phyloP scores from a whole-genome alignment of 2,113 vertebrate genomes.

The Pseudorhombus dupliciocellatus region DNA sequence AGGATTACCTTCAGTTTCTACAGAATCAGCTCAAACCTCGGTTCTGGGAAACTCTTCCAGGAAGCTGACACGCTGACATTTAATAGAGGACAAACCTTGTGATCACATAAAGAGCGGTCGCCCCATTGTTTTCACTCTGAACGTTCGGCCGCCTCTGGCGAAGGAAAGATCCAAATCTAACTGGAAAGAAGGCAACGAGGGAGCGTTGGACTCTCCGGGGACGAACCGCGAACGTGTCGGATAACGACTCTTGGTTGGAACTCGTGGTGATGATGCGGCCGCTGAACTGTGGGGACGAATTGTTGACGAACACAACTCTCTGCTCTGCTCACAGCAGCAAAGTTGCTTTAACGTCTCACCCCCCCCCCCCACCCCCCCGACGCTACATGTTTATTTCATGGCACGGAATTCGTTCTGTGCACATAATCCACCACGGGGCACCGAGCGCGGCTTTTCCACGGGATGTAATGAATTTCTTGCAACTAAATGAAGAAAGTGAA shows the following conservation, averaged over 20 bases:
- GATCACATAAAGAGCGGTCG: background rate
- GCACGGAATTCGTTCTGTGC: constrained; percentile 43
- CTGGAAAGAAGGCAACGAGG: background rate
- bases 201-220: background rate
- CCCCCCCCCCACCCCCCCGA: background rate
- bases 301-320: background rate
- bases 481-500: constrained; percentile 42
- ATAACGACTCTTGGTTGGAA: constrained; percentile 1
- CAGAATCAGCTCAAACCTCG: no score
- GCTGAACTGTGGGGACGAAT: background rate
- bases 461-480: constrained; percentile 37
- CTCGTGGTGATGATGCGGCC: background rate
- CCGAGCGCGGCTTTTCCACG: constrained; percentile 12
- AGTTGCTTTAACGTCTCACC: background rate
- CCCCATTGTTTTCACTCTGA: background rate
- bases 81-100: background rate
- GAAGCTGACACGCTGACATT: background rate
- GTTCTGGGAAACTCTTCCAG: no score
- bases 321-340: background rate
- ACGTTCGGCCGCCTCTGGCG: background rate
- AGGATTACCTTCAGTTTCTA: no score
- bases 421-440: constrained; percentile 46
- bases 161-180: background rate
- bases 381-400: constrained; percentile 62
- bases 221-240: background rate